phyloP scores from a whole-genome alignment of 2,113 vertebrate species.

The Catharus fuscescens region DNA sequence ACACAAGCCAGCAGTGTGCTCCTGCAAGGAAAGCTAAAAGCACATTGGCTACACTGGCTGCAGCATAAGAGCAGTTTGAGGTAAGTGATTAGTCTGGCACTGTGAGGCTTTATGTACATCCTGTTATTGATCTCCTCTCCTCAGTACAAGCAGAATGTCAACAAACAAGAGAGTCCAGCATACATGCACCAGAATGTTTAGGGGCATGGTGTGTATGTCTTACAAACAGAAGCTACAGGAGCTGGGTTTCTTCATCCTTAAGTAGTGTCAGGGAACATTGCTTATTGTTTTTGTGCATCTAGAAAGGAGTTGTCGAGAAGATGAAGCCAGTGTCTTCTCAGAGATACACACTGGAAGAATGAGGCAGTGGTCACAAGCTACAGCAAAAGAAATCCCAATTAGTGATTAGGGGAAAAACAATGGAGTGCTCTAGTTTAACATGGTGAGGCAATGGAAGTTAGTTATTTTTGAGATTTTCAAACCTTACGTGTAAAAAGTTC shows the following conservation, averaged over 20 bases:
- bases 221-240: neutral
- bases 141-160: neutral
- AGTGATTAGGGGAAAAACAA: neutral
- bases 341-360: neutral
- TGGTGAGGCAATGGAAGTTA: neutral
- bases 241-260: neutral
- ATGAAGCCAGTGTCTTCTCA: neutral
- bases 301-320: neutral
- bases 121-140: neutral
- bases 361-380: neutral
- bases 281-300: neutral
- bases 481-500: neutral
- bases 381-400: neutral
- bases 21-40: neutral
- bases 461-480: neutral
- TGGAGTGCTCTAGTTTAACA: neutral
- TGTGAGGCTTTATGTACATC: neutral
- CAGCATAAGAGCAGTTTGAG: neutral
- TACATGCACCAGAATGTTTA: neutral
- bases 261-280: neutral
- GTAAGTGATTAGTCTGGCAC: neutral
- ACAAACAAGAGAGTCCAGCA: neutral
- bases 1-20: neutral
- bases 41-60: neutral
- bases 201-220: neutral